Conservation (phyloP, 1,140 invertebrate genomes). For the Heliconius congener region DNA sequence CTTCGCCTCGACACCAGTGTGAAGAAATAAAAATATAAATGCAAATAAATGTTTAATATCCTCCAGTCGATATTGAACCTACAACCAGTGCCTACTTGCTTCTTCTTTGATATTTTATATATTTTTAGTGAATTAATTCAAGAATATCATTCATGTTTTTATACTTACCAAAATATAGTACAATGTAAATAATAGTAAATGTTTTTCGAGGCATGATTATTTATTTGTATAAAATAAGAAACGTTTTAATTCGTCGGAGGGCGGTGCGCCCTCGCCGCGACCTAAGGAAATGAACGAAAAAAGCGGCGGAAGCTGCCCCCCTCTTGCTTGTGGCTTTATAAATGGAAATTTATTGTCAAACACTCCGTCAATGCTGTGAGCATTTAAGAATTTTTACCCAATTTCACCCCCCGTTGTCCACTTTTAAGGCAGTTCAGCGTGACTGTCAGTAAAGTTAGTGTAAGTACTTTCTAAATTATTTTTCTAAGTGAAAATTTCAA, state of each 20-base stretch:
- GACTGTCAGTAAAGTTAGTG: slow-evolving; percentile 12
- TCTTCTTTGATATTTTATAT: not conserved
- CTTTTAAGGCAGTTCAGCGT: slow-evolving; percentile 29
- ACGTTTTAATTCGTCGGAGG: slow-evolving; percentile 72
- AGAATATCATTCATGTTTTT: not conserved
- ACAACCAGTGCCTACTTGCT: too few species aligned
- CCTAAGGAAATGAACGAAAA: slow-evolving; percentile 79
- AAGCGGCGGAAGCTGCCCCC: slow-evolving; percentile 70
- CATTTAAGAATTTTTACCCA: slow-evolving; percentile 65
- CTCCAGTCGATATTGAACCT: too few species aligned
- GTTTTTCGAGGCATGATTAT: slow-evolving; percentile 28
- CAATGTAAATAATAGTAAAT: not conserved
- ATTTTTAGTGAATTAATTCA: not conserved
- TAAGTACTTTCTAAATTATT: slow-evolving; percentile 14
- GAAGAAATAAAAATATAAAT: too few species aligned
- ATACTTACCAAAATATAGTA: not conserved
- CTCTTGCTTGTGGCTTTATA: slow-evolving; percentile 75
- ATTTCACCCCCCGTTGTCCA: slow-evolving; percentile 46
- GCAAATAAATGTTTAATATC: too few species aligned
- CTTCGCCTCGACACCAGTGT: too few species aligned
- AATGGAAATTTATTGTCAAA: slow-evolving; percentile 81
- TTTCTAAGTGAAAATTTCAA: slow-evolving; percentile 12
- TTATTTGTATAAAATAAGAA: slow-evolving; percentile 61
- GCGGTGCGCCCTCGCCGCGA: slow-evolving; percentile 62
- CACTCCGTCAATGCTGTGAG: slow-evolving; percentile 72